Evolutionary conservation across 1,140 invertebrate genomes (phyloP).

Genomic region (Aethina tumida): DNA sequence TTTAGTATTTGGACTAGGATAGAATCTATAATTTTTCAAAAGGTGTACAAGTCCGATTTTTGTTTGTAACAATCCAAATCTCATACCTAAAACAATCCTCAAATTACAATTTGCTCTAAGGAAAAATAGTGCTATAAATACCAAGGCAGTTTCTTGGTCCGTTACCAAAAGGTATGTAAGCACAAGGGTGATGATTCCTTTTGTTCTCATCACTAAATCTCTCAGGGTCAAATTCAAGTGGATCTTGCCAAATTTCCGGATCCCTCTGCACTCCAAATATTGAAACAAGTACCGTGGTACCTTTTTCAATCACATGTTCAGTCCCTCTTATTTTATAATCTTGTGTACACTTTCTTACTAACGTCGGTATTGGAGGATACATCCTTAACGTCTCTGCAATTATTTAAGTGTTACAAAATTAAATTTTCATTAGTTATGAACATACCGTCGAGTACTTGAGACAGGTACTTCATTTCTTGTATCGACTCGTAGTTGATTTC

Average conservation of each 20-base stretch:
- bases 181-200: constrained; percentile 25
- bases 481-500: constrained; percentile 35
- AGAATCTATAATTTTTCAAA: constrained; percentile 10
- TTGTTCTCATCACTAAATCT: constrained; percentile 39
- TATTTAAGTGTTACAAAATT: too few relatives aligned
- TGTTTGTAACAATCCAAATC: constrained; percentile 13
- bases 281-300: constrained; percentile 48
- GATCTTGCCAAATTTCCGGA: constrained; percentile 44
- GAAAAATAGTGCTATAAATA: too few relatives aligned
- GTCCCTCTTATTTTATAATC: constrained; percentile 45
- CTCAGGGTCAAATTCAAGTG: constrained; percentile 51
- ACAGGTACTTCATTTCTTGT: constrained; percentile 37
- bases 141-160: constrained; percentile 49
- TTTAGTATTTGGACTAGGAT: constrained; percentile 7
- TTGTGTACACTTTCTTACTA: constrained; percentile 45
- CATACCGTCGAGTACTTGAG: constrained; percentile 33
- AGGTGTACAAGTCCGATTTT: constrained; percentile 11
- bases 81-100: constrained; percentile 42
- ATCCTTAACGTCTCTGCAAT: constrained; percentile 53
- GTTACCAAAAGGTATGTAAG: constrained; percentile 47
- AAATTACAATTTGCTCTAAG: too few relatives aligned
- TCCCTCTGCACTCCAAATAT: constrained; percentile 51
- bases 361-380: constrained; percentile 47
- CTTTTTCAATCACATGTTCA: constrained; percentile 47
- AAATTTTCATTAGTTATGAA: too few relatives aligned